Evolutionary conservation across 2,113 vertebrate genomes (phyloP), one percentile per base, ranked within the genome.

Genomic region (Aspiorhynchus laticeps): DNA sequence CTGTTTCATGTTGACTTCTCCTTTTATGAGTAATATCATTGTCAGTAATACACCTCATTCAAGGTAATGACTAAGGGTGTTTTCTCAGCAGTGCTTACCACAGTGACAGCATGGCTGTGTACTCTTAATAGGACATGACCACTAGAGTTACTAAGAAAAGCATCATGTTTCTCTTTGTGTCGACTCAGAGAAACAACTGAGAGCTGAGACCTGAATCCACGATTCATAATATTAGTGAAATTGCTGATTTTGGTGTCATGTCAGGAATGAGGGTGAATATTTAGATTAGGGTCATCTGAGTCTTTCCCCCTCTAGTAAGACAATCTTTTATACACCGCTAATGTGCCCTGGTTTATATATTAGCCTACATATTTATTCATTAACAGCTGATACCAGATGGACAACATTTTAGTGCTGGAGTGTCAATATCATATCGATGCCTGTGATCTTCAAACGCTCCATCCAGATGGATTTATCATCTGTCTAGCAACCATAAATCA

Each of bases 41-140:
- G 56, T 63, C 78, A 80, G 56, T 80, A 63, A 80, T 80, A n/a
- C 28, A 28, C 46, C 24, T 71, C 36, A 19, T 14, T 46, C 28
- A 61, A 63, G 36, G 75, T 82, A 73, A 73, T 87, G 86, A 85
- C 88, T 83, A 43, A 87, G 46, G 63, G 21, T 59, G 61, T 59
- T 75, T 85, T 41, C 73, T 85, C 63, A 61, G 36, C 11, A 83
- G 67, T 85, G 67, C 69, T 87, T 59, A 77, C 88, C 65, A 43
- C 73, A 89, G 12, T 12, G 48, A 51, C 14, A 19, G 51, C 36
- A 41, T 63, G 59, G 69, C 26, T 84, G 76, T 87, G 82, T 87
- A 89, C 78, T 82, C 73, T 0, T n/a, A 79, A 81, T 21, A 33
- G 24, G 56, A 48, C 77, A 48, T 33, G 36, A 61, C 15, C 59